Base-by-base conservation (phyloP, 2,888 invertebrate genomes). In the Lasius platythorax region DNA sequence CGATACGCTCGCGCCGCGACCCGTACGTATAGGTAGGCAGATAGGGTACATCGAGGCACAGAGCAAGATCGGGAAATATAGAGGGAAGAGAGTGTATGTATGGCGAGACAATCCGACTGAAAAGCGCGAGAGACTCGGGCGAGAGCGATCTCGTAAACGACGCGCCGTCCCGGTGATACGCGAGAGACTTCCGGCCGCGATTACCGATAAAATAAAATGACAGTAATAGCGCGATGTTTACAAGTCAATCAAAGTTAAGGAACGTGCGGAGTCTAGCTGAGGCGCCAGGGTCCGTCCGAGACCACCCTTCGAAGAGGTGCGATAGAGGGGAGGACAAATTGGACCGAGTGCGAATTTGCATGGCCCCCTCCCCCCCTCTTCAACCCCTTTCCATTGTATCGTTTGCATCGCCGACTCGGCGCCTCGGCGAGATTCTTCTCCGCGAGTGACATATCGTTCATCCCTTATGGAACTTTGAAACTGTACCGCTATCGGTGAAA, bases 1-100 rank as follows among this genome's bases (percentile, higher is more conserved):
- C 89, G 87, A 89, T 83, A 73, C 88, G 86, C 88, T 82, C 87
- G 83, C 85, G 79, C 73, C 64, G 33, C 53, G 23, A 30, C 40
- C 83, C 85, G 43, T 81, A 81, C 76, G 63, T 15, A 46, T 15
- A 46, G 46, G 18, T 50, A 53, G 50, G 18, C 2, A n/a, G n/a
- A 53, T 53, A 53, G n/a, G 50, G n/a, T 53, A n/a, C 50, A 8
- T 53, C 6, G n/a, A 2, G n/a, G 23, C 23, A 23, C 18, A 53
- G 85, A 78, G 82, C 23, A 18, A 70, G 70, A 37, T 61, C 12
- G 76, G 66, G 61, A 81, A 78, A 87, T 53, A 67, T 40, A 23
- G 82, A 37, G 37, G 37, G 58, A 64, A 82, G 75, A 83, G 50
- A 53, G 50, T 8, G 50, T 12, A 12, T 12, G 12, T 9, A 11